Evolutionary conservation across 2,797 vertebrate species (phyloP).

Genomic region (Sebastes vulpes): DNA sequence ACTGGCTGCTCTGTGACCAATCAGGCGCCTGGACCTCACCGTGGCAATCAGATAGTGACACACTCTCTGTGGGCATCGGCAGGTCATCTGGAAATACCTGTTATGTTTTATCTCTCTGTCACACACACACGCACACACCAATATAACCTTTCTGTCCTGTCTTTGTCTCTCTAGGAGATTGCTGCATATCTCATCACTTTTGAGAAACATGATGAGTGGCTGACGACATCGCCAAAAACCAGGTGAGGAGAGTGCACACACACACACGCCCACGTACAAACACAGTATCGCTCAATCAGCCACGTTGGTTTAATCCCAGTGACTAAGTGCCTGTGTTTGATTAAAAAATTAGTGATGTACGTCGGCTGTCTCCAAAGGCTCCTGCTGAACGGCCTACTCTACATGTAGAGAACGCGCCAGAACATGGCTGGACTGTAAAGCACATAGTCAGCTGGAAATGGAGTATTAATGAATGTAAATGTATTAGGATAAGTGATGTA

Average conservation of each 20-base stretch:
- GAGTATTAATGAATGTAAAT: slow-evolving; percentile 86
- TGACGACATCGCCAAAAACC: slow-evolving; percentile 99
- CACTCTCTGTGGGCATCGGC: slow-evolving; percentile 76
- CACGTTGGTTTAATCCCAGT: slow-evolving; percentile 62
- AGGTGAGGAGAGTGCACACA: slow-evolving; percentile 86
- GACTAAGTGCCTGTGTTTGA: slow-evolving; percentile 67
- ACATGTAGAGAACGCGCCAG: slow-evolving; percentile 57
- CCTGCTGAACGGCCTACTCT: slow-evolving; percentile 48
- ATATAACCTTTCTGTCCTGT: slow-evolving; percentile 63
- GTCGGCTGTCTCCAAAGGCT: slow-evolving; percentile 54
- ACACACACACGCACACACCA: slow-evolving; percentile 20
- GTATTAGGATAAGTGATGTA: slow-evolving; percentile 84
- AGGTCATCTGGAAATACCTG: slow-evolving; percentile 84
- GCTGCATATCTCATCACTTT: slow-evolving; percentile 99
- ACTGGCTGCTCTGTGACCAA: slow-evolving; percentile 80
- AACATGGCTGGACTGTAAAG: slow-evolving; percentile 74
- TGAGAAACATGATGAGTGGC: slow-evolving; percentile 99
- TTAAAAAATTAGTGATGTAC: slow-evolving; percentile 73
- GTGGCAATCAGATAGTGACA: slow-evolving; percentile 76
- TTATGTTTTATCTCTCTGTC: slow-evolving; percentile 73
- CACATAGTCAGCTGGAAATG: slow-evolving; percentile 79
- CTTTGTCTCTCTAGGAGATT: slow-evolving; percentile 86
- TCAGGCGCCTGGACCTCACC: slow-evolving; percentile 64
- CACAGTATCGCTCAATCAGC: slow-evolving; percentile 50
- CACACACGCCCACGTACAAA: slow-evolving; percentile 20